phyloP scores from a whole-genome alignment of 2,888 invertebrate genomes.

The Cheilosia grossa region DNA sequence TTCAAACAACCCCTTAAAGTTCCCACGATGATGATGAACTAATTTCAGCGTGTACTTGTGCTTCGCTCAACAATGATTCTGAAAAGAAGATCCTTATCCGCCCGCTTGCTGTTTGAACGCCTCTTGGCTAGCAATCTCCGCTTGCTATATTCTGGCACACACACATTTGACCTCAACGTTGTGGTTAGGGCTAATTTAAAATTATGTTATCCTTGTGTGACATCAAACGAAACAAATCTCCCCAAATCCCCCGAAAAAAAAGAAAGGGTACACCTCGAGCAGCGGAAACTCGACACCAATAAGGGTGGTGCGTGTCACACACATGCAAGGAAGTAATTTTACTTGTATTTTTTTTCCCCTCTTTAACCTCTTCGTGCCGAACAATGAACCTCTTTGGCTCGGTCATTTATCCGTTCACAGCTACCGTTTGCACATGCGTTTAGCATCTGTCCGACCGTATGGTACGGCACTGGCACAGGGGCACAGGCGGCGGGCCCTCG shows the following conservation, averaged over 20 bases:
- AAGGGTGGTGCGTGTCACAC: slow-evolving; percentile 61
- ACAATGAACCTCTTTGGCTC: slow-evolving; percentile 52
- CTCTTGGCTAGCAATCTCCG: neutral
- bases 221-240: slow-evolving; percentile 1
- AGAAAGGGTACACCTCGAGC: neutral
- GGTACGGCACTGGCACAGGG: slow-evolving; percentile 41
- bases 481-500: slow-evolving; percentile 36
- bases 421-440: slow-evolving; percentile 66
- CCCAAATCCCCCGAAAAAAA: neutral
- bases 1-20: too few relatives aligned
- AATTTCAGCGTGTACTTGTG: too few relatives aligned
- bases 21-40: too few relatives aligned
- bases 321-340: slow-evolving; percentile 55
- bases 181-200: slow-evolving; percentile 4
- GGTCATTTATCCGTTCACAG: slow-evolving; percentile 42
- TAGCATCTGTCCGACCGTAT: slow-evolving; percentile 65
- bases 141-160: neutral
- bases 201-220: neutral
- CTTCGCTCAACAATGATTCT: too few relatives aligned
- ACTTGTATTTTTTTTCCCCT: slow-evolving; percentile 1
- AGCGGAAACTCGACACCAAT: slow-evolving; percentile 45
- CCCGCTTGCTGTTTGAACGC: too few relatives aligned
- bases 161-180: slow-evolving; percentile 7
- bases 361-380: slow-evolving; percentile 29
- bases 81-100: too few relatives aligned